Evolutionary conservation across 2,113 vertebrate genomes (phyloP).

Genomic region (Cephalopterus ornatus): DNA sequence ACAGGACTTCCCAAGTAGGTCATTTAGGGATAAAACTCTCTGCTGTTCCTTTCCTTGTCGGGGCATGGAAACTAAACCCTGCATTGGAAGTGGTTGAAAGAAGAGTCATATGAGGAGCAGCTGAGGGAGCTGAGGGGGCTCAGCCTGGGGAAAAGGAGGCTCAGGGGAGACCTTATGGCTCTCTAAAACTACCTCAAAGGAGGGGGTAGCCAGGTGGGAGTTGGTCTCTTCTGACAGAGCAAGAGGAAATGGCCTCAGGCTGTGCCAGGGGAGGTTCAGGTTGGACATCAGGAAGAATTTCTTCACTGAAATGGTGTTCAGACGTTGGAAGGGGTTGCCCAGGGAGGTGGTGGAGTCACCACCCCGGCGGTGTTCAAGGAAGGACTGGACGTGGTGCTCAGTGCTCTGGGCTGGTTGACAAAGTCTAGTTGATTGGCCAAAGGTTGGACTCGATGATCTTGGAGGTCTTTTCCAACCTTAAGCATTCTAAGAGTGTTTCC

Average conservation of each 20-base stretch:
- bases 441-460: background rate
- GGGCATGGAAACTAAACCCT: background rate
- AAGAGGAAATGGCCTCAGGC: background rate
- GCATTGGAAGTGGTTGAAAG: background rate
- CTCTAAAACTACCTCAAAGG: background rate
- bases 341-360: background rate
- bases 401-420: background rate
- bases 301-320: background rate
- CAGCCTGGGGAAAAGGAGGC: background rate
- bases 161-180: background rate
- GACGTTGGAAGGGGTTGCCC: background rate
- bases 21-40: background rate
- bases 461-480: background rate
- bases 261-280: background rate
- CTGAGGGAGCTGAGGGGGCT: background rate
- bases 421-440: background rate
- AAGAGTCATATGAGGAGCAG: background rate
- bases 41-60: rapidly evolving
- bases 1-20: too few species aligned
- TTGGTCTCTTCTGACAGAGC: background rate
- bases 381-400: background rate
- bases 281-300: background rate
- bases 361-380: background rate
- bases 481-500: background rate
- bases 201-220: background rate